phyloP scores from a whole-genome alignment of 2,888 invertebrate genomes.

The Ferdinandea cuprea region DNA sequence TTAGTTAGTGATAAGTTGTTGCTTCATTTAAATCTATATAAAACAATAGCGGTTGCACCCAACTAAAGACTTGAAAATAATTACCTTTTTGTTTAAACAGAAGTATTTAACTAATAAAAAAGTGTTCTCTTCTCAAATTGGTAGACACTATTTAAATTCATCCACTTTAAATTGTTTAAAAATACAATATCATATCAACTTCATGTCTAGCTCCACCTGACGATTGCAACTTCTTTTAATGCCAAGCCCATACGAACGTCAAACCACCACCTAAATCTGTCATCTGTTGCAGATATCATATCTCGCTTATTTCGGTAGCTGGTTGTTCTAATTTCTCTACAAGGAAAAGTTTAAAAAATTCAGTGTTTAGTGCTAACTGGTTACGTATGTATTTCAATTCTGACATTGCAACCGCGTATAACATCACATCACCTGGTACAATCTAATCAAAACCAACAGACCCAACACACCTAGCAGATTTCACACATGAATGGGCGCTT shows the following conservation, averaged over 20 bases:
- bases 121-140: too few relatives aligned
- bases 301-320: slow-evolving; percentile 30
- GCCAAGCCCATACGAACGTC: too few relatives aligned
- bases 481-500: neutral
- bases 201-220: neutral
- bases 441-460: neutral
- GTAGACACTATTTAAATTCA: too few relatives aligned
- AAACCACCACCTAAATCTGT: neutral
- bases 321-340: slow-evolving; percentile 21
- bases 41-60: too few relatives aligned
- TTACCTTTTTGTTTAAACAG: too few relatives aligned
- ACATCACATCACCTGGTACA: slow-evolving; percentile 17
- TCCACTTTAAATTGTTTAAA: too few relatives aligned
- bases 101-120: too few relatives aligned
- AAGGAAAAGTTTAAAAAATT: slow-evolving; percentile 22
- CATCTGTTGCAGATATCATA: slow-evolving; percentile 3
- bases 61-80: too few relatives aligned
- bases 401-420: slow-evolving; percentile 5
- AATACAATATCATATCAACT: too few relatives aligned
- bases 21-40: too few relatives aligned
- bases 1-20: too few relatives aligned
- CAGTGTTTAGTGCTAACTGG: neutral
- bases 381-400: neutral
- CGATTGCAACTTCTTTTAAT: neutral
- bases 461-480: neutral